Base-by-base conservation (phyloP, 2,888 invertebrate genomes). In the Parnassius mnemosyne region DNA sequence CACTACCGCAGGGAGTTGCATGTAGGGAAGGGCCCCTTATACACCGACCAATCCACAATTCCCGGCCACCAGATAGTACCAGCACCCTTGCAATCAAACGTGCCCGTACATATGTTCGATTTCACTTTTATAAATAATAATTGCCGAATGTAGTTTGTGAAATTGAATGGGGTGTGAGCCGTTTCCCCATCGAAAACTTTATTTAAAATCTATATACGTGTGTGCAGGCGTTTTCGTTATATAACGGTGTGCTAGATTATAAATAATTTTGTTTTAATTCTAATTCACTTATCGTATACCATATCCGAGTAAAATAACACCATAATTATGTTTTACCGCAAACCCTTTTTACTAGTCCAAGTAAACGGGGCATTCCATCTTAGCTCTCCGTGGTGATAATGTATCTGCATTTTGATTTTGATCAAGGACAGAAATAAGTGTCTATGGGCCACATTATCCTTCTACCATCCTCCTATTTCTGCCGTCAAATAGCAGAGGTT, bases 61-160 rank as follows among this genome's bases (percentile, higher is more conserved):
- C 70, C 69, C 77, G 66, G 67, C 73, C 69, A 74, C 76, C 72
- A 68, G 69, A 66, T 67, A 84, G 74, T 54, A 63, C 71, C 67
- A 70, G 73, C 84, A 84, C 89, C 89, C 88, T 81, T 65, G 68
- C 75, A 69, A 70, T 72, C 71, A 71, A 78, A 78, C 72, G 68
- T 70, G 76, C 75, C 66, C 75, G 77, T 85, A 88, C 90, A 89
- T 90, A 89, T 89, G 89, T 84, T 87, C 77, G 80, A 80, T 81
- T 85, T 89, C 86, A 85, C 81, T 78, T 83, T 79, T 74, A 70
- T 83, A 87, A 89, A 89, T 88, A 89, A 88, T 87, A 86, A 87
- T 86, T 83, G 80, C 79, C 74, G 74, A 82, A 78, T 80, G 76
- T 71, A 76, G 74, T 76, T 70, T 68, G 71, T 75, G 67, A 77